Percentiles rank a stretch among this genome's conserved stretches.
phyloP scores from a whole-genome alignment of 2,888 invertebrate species.

The Athalia circularis region DNA sequence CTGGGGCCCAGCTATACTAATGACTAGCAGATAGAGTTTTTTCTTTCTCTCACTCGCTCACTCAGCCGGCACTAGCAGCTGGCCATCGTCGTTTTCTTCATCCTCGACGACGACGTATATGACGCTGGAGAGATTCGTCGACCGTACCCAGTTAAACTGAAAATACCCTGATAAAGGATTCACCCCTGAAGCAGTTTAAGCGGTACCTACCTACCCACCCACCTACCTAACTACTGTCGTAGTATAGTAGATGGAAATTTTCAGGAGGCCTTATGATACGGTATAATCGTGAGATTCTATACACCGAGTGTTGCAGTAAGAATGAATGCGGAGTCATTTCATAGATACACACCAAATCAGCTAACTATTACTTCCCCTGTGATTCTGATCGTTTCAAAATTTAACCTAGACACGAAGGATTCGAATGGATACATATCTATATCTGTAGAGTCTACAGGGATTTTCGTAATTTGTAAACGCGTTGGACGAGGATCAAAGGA shows the following conservation, averaged over 20 bases:
- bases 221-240: no score
- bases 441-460: not conserved
- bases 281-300: no score
- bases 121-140: no score
- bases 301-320: no score
- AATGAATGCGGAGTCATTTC: no score
- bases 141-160: not conserved
- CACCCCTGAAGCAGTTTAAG: constrained; percentile 29
- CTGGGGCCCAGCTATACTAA: constrained; percentile 50
- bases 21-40: constrained; percentile 49
- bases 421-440: no score
- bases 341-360: no score
- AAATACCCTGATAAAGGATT: constrained; percentile 37
- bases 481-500: constrained; percentile 35
- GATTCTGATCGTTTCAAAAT: no score
- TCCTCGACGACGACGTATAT: not conserved
- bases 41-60: constrained; percentile 25
- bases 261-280: no score
- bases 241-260: no score
- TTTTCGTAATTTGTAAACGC: constrained; percentile 29
- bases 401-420: no score
- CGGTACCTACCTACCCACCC: not conserved
- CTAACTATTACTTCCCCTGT: not conserved
- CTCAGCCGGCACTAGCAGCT: not conserved
- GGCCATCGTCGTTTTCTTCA: not conserved